A percentile compares a stretch with the other conserved stretches of the same genome.
Conservation (phyloP, 2,888 invertebrate genomes). For the Abrostola triplasia region DNA sequence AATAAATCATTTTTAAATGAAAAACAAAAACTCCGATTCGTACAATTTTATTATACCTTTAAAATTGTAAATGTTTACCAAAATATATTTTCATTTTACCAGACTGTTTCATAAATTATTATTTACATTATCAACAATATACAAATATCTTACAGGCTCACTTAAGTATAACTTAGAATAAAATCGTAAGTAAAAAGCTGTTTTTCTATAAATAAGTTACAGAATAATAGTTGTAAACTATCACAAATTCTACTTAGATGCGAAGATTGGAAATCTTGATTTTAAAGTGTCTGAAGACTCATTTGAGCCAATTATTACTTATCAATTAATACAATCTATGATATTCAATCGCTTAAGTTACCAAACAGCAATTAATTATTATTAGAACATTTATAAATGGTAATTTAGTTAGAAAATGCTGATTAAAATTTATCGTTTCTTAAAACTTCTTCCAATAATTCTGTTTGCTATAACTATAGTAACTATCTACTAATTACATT, state of each 20-base stretch:
- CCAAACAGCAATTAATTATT: no score
- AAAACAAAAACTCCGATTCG: slow-evolving; percentile 24
- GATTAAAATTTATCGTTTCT: no score
- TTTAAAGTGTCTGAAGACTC: neutral
- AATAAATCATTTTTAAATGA: neutral
- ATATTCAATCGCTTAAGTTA: no score
- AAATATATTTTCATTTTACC: slow-evolving; percentile 71
- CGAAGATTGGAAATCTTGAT: neutral
- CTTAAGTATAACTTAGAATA: slow-evolving; percentile 21
- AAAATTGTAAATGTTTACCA: slow-evolving; percentile 74
- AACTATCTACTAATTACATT: neutral
- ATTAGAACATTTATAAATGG: no score
- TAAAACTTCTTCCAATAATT: neutral
- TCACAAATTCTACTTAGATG: slow-evolving; percentile 10
- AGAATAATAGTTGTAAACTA: slow-evolving; percentile 6
- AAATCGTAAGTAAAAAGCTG: neutral
- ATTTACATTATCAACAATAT: slow-evolving; percentile 71
- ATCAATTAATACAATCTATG: no score
- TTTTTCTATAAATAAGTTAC: slow-evolving; percentile 12
- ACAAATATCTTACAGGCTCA: slow-evolving; percentile 55
- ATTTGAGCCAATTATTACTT: neutral
- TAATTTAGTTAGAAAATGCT: no score
- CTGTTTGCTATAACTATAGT: neutral
- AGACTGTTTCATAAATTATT: slow-evolving; percentile 74
- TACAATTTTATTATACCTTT: slow-evolving; percentile 79